Base-by-base conservation (phyloP, 2,888 invertebrate genomes). In the Phaonia tiefii region DNA sequence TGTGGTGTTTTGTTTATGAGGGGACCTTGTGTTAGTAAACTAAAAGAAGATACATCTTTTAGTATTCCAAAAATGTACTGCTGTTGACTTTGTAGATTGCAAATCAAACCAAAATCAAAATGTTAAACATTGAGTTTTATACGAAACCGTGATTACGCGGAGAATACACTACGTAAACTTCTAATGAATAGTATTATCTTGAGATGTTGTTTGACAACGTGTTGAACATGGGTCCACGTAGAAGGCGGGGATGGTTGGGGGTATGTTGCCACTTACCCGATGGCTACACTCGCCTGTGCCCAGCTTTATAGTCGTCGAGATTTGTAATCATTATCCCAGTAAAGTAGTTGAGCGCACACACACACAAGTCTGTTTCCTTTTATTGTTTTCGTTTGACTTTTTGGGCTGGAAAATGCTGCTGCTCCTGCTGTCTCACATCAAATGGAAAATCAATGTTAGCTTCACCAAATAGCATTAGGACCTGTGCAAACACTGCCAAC, bases 291-390 rank as follows among this genome's bases (percentile, higher is more conserved):
- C 70, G 2, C 1, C 46, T n/a, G 46, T 22, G n/a, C 39, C 69
- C 42, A 67, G 75, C 63, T 54, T 58, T 70, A 69, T 37, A 42
- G 26, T 54, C 71, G 78, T 75, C 75, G 66, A 75, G 78, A 81
- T 81, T 81, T 81, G 81, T 81, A 81, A 81, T 81, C 81, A 81
- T 81, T 81, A 81, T 81, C 74, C 78, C 67, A 81, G 63, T 69
- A 66, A 77, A 71, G 54, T 73, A 10, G 56, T 1, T 20, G 37
- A 63, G 63, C 31, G 39, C 31, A 60, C 60, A 60, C 60, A 60
- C 31, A 31, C 31, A 60, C 60, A 60, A 60, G 37, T 42, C 20
- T 31, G 20, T 75, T 78, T 72, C 74, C 71, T 78, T 78, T 51
- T 67, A 13, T 31, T 37, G 5, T 42, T 39, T 31, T 54, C n/a